Evolutionary conservation across 2,113 vertebrate species (phyloP).

Genomic region (Notarius quadriscutis): DNA sequence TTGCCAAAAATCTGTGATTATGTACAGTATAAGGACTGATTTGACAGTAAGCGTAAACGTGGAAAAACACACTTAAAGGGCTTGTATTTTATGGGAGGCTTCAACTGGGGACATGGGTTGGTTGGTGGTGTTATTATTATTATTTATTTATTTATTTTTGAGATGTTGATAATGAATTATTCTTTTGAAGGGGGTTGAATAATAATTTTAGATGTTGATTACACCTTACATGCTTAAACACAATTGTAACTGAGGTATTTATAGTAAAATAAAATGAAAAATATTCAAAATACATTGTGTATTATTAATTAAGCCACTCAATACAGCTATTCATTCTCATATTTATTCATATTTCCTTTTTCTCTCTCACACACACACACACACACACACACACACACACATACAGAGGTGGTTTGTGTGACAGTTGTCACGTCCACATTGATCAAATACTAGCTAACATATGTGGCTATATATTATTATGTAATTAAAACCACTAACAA

Average conservation of each 20-base stretch:
- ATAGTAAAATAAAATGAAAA: conserved; percentile 66
- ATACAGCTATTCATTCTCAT: not conserved
- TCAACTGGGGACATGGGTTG: conserved; percentile 47
- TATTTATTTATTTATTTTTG: conserved; percentile 41
- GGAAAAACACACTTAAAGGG: conserved; percentile 72
- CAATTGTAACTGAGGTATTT: conserved; percentile 73
- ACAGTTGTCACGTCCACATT: not conserved
- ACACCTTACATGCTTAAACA: conserved; percentile 65
- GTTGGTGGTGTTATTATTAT: conserved; percentile 47
- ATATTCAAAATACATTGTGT: not conserved
- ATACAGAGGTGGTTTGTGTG: not conserved
- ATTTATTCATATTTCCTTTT: too few species aligned
- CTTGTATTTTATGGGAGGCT: conserved; percentile 64
- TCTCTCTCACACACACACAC: too few species aligned
- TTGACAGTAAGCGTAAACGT: conserved; percentile 45
- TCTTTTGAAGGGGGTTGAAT: conserved; percentile 49
- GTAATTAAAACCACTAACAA: not conserved
- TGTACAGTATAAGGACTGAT: conserved; percentile 38
- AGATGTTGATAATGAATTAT: conserved; percentile 48
- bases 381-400: too few species aligned
- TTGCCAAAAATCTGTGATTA: conserved; percentile 72
- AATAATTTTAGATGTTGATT: conserved; percentile 68
- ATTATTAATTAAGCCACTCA: conserved; percentile 7
- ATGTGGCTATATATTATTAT: not conserved
- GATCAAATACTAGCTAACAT: not conserved